Evolutionary conservation across 2,888 invertebrate species (phyloP), one percentile per base, ranked within the genome.

Genomic region (Choreutis nemorana): DNA sequence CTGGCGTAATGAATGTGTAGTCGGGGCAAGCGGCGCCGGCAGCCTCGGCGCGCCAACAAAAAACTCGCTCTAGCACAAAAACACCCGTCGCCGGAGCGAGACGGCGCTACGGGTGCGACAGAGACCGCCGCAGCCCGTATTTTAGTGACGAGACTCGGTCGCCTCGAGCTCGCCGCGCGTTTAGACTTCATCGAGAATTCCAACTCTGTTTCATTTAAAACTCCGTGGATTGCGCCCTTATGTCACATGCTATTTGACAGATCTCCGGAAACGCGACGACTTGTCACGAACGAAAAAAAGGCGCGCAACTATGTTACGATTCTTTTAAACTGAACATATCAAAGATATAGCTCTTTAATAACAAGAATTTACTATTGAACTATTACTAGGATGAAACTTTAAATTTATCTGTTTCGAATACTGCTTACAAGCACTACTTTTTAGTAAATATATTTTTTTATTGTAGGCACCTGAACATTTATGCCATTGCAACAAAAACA

Each of bases 201-300:
- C 66, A 67, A 66, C 62, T 67, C 70, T 70, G 63, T 73, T 73
- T 72, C 71, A 75, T 75, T 78, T 78, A 77, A 73, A 73, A 75
- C 73, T 65, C 57, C 44, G 55, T 57, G 54, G 64, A 75, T 65
- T 72, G 73, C 66, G 73, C 78, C 78, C 78, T 78, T 78, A 73
- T 75, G 77, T 77, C 78, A 78, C 73, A 77, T 78, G 78, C 75
- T 67, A 71, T 75, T 75, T 78, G 78, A 78, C 78, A 78, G 78
- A 56, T 73, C 71, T 62, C 60, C 70, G 72, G 72, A 71, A 72
- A 68, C 60, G 57, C 59, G 50, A 45, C 49, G 57, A 62, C 47
- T 70, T 75, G 78, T 77, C 78, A 77, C 53, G 64, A 68, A 62
- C 46, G 56, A 64, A 70, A 73, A 23, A 68, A 71, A 66, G 65